These are phyloP conservation scores for Choloepus hoffmanni DNA, from an alignment of 2,113 vertebrate species.

Conservation along the genomic window DNA sequence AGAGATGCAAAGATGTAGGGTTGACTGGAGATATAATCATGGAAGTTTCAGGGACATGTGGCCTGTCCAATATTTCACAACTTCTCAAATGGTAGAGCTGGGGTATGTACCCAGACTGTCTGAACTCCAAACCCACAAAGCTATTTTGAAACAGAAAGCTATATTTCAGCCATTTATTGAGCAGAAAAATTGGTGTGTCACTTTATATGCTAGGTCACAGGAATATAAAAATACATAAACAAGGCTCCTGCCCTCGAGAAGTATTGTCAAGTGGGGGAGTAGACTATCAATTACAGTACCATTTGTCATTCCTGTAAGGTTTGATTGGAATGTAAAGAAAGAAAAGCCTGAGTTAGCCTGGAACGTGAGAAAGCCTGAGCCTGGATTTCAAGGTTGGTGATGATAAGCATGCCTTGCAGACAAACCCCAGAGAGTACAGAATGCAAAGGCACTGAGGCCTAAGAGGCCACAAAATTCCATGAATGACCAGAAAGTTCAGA, in stretches of 20 bases:
- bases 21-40: background rate
- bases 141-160: background rate
- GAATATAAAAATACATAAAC: background rate
- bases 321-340: background rate
- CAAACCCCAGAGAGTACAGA: background rate
- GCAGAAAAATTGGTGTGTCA: background rate
- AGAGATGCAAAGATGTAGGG: background rate
- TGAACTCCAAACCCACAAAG: background rate
- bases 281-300: background rate
- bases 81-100: background rate
- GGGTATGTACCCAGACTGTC: background rate
- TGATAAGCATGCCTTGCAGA: background rate
- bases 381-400: background rate
- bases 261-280: background rate
- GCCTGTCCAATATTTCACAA: background rate
- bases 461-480: background rate
- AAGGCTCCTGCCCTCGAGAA: background rate
- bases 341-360: background rate
- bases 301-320: background rate
- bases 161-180: background rate
- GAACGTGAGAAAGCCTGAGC: slow-evolving; percentile 5
- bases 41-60: background rate
- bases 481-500: background rate
- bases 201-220: background rate
- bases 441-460: background rate